phyloP scores from a whole-genome alignment of 2,113 vertebrate species.

The Cygnus atratus region DNA sequence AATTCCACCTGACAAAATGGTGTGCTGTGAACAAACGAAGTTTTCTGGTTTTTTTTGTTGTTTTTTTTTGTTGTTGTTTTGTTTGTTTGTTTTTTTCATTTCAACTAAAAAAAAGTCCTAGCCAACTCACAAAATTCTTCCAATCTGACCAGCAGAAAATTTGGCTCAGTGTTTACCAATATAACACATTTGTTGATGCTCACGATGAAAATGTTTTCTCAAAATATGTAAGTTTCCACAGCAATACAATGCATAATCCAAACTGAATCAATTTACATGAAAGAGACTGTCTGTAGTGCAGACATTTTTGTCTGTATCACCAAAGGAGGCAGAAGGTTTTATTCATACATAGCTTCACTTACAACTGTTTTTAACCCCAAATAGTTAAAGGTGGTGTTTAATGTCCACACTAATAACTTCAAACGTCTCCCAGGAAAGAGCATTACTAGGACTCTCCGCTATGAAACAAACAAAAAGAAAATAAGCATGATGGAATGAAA shows the following conservation, averaged over 20 bases:
- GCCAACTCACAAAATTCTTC: background rate
- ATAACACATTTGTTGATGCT: background rate
- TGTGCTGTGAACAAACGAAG: background rate
- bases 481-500: background rate
- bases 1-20: background rate
- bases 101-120: background rate
- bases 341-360: background rate
- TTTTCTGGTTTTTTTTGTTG: background rate
- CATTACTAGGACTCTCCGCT: background rate
- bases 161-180: background rate
- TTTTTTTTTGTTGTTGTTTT: too few species aligned
- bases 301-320: background rate
- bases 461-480: background rate
- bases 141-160: background rate
- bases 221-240: background rate
- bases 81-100: background rate
- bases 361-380: constrained; percentile 11
- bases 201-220: background rate
- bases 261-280: background rate
- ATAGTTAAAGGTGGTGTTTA: background rate
- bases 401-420: constrained; percentile 8
- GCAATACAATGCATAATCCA: background rate
- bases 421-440: background rate
- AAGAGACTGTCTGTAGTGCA: background rate
- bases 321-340: background rate